Evolutionary conservation across 2,113 vertebrate species (phyloP).

Genomic region (Drymodes brunneopygia): DNA sequence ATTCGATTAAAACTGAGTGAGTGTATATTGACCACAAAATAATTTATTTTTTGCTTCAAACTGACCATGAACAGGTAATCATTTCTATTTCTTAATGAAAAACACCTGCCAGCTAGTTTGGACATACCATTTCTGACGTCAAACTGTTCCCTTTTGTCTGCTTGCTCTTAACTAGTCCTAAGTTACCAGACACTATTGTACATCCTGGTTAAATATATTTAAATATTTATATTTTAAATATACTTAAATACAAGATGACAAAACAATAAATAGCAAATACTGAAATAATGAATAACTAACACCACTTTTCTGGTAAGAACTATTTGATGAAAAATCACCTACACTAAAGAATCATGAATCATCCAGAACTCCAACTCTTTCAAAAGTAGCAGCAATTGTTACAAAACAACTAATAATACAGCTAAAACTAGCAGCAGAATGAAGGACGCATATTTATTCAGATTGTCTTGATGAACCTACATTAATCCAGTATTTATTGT

Average conservation of each 20-base stretch:
- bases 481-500: neutral
- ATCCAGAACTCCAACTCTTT: neutral
- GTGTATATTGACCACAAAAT: neutral
- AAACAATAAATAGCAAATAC: neutral
- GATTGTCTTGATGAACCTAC: neutral
- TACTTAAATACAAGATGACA: neutral
- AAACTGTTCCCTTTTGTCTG: neutral
- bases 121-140: neutral
- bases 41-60: neutral
- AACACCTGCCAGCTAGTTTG: neutral
- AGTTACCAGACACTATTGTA: neutral
- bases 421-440: neutral
- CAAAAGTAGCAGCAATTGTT: neutral
- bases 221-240: neutral
- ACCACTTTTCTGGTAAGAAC: neutral
- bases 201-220: neutral
- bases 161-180: neutral
- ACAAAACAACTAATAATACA: neutral
- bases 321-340: neutral
- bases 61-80: neutral
- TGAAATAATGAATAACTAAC: neutral
- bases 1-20: neutral
- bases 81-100: neutral
- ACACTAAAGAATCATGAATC: neutral
- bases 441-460: neutral